Evolutionary conservation across 2,888 invertebrate genomes (phyloP).

Genomic region (Vanessa cardui): DNA sequence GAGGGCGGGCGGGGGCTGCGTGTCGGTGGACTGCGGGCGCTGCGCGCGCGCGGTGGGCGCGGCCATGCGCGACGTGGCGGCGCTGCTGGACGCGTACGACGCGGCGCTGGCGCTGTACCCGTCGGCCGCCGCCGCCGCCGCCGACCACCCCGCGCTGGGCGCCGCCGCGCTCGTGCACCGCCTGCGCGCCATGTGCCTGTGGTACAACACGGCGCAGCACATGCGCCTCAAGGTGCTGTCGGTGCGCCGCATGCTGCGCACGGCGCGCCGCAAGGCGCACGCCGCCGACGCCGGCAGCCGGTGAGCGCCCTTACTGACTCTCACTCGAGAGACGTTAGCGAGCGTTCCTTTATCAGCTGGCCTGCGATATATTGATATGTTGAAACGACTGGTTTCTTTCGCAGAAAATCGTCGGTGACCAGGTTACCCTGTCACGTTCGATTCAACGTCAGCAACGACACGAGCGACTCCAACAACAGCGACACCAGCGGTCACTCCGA

Average conservation of each 20-base stretch:
- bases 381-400: neutral
- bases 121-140: constrained; percentile 90
- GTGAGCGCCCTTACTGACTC: constrained; percentile 1
- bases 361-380: too few relatives aligned
- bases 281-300: constrained; percentile 47
- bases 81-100: constrained; percentile 88
- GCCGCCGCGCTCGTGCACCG: constrained; percentile 85
- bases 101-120: constrained; percentile 92
- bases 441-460: constrained; percentile 55
- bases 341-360: too few relatives aligned
- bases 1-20: too few relatives aligned
- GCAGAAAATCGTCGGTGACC: constrained; percentile 58
- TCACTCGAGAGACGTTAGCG: too few relatives aligned
- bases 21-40: constrained; percentile 86
- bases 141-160: constrained; percentile 87
- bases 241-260: constrained; percentile 85
- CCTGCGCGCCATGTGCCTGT: constrained; percentile 72
- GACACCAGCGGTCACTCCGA: constrained; percentile 59
- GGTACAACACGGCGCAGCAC: constrained; percentile 95
- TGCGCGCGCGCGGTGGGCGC: constrained; percentile 88
- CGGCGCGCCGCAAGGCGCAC: constrained; percentile 54
- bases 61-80: constrained; percentile 89
- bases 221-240: constrained; percentile 91
- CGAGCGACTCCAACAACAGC: constrained; percentile 64
- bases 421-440: constrained; percentile 56